Evolutionary conservation across 2,888 invertebrate genomes (phyloP).

Genomic region (Nemoura dubitans): DNA sequence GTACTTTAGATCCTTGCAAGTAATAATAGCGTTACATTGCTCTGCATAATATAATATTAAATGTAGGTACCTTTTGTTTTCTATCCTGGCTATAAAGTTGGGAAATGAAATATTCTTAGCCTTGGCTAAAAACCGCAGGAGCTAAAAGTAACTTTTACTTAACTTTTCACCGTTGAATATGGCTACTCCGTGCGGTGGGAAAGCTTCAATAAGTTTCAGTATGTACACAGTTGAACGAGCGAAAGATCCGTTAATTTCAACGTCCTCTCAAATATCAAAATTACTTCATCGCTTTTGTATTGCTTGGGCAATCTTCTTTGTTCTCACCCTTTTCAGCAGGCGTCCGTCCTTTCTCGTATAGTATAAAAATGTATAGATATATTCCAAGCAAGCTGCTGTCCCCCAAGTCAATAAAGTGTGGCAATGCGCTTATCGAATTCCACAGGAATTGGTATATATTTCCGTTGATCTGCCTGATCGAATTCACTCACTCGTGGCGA

Average conservation of each 20-base stretch:
- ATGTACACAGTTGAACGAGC: not conserved
- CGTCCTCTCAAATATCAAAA: not conserved
- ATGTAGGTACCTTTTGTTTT: not conserved
- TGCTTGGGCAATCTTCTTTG: not conserved
- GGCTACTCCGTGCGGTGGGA: not conserved
- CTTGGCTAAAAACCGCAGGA: not conserved
- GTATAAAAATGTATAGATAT: not conserved
- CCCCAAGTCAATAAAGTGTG: not conserved
- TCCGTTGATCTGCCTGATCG: not conserved
- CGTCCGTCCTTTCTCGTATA: not conserved
- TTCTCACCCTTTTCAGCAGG: not conserved
- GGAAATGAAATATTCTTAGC: not conserved
- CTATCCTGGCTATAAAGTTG: not conserved
- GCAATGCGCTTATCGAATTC: not conserved
- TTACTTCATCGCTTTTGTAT: not conserved
- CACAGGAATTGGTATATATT: not conserved
- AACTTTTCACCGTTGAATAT: not conserved
- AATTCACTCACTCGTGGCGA: not conserved
- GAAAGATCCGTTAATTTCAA: not conserved
- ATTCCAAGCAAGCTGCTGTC: not conserved
- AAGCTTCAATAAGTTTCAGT: not conserved
- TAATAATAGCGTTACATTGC: not conserved
- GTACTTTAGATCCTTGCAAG: no score
- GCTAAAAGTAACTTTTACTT: not conserved
- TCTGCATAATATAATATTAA: not conserved